These are phyloP conservation scores for Gymnogyps californianus DNA, from an alignment of 2,113 vertebrate genomes.

Conservation along the genomic window DNA sequence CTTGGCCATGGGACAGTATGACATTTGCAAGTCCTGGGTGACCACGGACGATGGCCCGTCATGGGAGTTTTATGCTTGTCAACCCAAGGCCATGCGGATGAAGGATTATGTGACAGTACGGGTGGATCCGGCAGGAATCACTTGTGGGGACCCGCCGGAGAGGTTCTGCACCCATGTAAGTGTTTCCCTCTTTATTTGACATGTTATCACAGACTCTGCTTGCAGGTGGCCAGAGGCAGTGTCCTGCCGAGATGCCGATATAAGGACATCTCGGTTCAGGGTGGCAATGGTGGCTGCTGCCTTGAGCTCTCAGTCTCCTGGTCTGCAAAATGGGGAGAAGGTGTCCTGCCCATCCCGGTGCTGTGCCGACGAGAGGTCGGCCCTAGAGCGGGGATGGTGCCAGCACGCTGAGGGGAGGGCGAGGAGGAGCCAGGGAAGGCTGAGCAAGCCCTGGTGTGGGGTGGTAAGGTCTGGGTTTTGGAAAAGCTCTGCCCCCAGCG, in stretches of 20 bases:
- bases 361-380: accelerated
- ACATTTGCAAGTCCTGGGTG: conserved; percentile 97
- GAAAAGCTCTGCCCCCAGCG: background rate
- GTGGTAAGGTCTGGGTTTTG: background rate
- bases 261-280: background rate
- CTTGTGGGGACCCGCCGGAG: conserved; percentile 92
- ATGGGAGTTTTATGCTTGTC: conserved; percentile 97
- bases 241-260: background rate
- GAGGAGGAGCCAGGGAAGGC: background rate
- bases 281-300: accelerated
- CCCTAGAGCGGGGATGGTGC: background rate
- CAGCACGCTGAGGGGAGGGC: accelerated
- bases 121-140: conserved; percentile 92
- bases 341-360: accelerated
- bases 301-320: background rate
- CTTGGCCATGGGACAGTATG: conserved; percentile 87
- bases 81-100: conserved; percentile 87
- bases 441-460: background rate
- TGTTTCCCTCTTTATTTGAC: background rate
- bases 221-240: background rate
- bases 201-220: background rate
- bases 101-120: conserved; percentile 91
- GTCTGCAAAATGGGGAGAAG: background rate
- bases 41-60: conserved; percentile 91
- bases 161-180: conserved; percentile 97